phyloP scores from a whole-genome alignment of 1,140 invertebrate species.

The Hypsibius dujardini region DNA sequence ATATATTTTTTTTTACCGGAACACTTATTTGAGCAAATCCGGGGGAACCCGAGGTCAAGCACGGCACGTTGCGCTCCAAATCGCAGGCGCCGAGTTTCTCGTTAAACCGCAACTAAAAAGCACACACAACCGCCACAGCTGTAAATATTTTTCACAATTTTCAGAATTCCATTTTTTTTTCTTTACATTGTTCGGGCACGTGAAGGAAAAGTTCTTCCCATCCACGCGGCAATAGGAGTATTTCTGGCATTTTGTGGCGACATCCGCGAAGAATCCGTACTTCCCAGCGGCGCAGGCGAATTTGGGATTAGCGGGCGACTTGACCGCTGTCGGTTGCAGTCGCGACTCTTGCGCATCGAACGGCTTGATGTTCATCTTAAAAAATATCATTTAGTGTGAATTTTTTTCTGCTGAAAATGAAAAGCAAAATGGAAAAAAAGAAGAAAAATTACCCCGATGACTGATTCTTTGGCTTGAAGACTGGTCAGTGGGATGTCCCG shows the following conservation, averaged over 20 bases:
- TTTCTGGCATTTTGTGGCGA: conserved; percentile 3
- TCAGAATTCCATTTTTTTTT: too few relatives aligned
- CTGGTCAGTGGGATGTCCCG: neutral
- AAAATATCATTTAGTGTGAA: neutral
- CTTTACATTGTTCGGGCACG: conserved; percentile 6
- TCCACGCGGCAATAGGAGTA: conserved; percentile 13
- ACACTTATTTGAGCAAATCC: conserved; percentile 8
- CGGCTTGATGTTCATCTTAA: neutral
- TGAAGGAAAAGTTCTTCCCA: conserved; percentile 15
- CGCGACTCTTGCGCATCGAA: conserved; percentile 6
- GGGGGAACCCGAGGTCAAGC: neutral
- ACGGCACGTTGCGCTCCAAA: neutral
- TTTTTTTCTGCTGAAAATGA: too few relatives aligned
- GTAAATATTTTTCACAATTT: too few relatives aligned
- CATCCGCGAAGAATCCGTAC: conserved; percentile 13
- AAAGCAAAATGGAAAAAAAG: neutral
- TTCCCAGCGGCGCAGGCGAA: neutral
- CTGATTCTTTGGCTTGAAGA: neutral
- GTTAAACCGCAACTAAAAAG: conserved; percentile 7
- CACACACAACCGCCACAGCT: too few relatives aligned
- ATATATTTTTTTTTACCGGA: too few relatives aligned
- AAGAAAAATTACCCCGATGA: neutral
- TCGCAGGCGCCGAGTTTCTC: conserved; percentile 15
- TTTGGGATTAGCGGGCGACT: neutral
- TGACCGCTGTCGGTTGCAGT: neutral